A percentile compares a stretch with the other conserved stretches of the same genome.
phyloP scores from a whole-genome alignment of 2,113 vertebrate genomes.

The Chroicocephalus ridibundus region DNA sequence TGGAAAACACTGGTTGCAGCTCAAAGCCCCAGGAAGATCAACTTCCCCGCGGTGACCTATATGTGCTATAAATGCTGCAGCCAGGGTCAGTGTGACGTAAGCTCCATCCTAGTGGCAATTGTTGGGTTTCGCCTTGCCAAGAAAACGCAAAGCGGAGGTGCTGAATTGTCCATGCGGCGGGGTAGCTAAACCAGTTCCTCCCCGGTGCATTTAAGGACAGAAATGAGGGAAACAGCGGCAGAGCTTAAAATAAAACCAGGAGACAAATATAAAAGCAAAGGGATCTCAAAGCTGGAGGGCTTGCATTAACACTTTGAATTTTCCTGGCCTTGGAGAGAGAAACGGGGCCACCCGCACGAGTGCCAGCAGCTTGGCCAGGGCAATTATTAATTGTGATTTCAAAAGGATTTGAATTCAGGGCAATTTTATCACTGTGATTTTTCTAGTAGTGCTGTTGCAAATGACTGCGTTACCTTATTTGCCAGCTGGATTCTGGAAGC shows the following conservation, averaged over 20 bases:
- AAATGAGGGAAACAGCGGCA: slow-evolving; percentile 39
- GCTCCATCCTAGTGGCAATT: slow-evolving; percentile 44
- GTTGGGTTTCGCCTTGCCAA: slow-evolving; percentile 33
- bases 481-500: neutral
- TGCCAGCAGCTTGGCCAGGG: neutral
- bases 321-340: neutral
- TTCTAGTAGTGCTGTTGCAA: neutral
- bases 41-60: slow-evolving; percentile 31
- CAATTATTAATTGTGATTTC: neutral
- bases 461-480: neutral
- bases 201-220: slow-evolving; percentile 57
- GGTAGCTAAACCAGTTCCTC: slow-evolving; percentile 49
- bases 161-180: slow-evolving; percentile 29
- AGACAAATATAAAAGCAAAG: slow-evolving; percentile 20
- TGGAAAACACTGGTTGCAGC: slow-evolving; percentile 9
- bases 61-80: slow-evolving; percentile 61
- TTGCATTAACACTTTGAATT: neutral
- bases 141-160: slow-evolving; percentile 49
- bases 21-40: slow-evolving; percentile 41
- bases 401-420: neutral
- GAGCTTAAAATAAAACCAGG: slow-evolving; percentile 48
- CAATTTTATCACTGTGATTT: neutral
- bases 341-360: accelerated
- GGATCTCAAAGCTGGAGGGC: neutral
- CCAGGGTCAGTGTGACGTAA: slow-evolving; percentile 14